Base-by-base conservation (phyloP, 2,888 invertebrate genomes). In the Papilio gigon region DNA sequence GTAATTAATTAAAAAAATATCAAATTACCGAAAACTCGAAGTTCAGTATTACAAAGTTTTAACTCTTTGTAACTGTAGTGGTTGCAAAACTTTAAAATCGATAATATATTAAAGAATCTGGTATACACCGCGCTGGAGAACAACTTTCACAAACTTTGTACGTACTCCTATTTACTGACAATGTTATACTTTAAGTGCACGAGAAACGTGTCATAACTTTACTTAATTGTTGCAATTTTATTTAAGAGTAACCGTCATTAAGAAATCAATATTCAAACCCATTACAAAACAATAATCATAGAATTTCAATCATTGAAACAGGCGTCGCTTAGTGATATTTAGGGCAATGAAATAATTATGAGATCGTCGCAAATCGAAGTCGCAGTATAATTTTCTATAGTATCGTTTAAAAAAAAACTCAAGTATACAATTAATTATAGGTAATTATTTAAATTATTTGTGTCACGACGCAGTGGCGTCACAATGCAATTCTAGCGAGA, bases 401-500 rank as follows among this genome's bases (percentile, higher is more conserved):
- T 17, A 6, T 30, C 4, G 53, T 6, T 27, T 27, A 53, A 56
- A 53, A 27, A n/a, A 53, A 56, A n/a, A 8, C n/a, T 50, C 47
- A 35, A 47, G 11, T 47, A 53, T 33, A 20, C 33, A 64, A 27
- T 25, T 53, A 59, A 62, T 67, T 33, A 62, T 40, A 56, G 53
- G 14, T 56, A 30, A 62, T 53, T 44, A 47, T 50, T 60, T 4
- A 40, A 25, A 65, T 40, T 61, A 65, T 44, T 60, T 40, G 50
- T 65, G 65, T 61, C 40, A 68, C 6, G 25, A 53, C 37, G 33
- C 22, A 20, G 20, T 61, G 14, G 30, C 62, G 60, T 12, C 14
- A 42, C 33, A 53, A 33, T 65, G 61, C 69, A 65, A 63, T 47
- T 68, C 17, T 37, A 40, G 20, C 50, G 33, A 33, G 63, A 68